Evolutionary conservation across 2,113 vertebrate species (phyloP).

Genomic region (Turnix velox): DNA sequence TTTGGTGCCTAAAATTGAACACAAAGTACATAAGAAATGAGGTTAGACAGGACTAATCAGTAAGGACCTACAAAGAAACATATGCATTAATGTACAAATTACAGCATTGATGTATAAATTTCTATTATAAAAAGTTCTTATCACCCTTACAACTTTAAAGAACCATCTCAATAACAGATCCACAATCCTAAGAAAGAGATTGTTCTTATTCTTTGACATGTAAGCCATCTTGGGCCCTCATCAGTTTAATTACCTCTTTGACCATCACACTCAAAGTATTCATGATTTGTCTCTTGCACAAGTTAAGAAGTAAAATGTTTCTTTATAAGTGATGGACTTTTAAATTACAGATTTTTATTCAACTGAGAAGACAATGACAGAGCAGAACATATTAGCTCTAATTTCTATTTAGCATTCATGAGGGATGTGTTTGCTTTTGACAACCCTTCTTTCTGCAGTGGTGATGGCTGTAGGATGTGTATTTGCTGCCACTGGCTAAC

Average conservation of each 20-base stretch:
- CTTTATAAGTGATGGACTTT: background rate
- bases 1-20: constrained; percentile 85
- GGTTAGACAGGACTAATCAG: background rate
- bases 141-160: background rate
- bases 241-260: background rate
- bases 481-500: background rate
- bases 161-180: background rate
- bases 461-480: background rate
- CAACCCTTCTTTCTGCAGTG: background rate
- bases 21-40: constrained; percentile 23
- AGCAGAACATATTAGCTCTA: background rate
- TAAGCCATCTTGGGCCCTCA: background rate
- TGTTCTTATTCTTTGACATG: background rate
- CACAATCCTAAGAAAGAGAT: background rate
- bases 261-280: background rate
- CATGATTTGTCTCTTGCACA: background rate
- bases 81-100: background rate
- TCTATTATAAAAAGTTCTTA: background rate
- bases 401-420: background rate
- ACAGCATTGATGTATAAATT: background rate
- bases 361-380: background rate
- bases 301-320: background rate
- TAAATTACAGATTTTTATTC: background rate
- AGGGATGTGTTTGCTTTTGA: background rate
- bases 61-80: background rate